These are phyloP conservation scores for Crotalus viridis DNA, from an alignment of 2,113 vertebrate species.

Conservation along the genomic window DNA sequence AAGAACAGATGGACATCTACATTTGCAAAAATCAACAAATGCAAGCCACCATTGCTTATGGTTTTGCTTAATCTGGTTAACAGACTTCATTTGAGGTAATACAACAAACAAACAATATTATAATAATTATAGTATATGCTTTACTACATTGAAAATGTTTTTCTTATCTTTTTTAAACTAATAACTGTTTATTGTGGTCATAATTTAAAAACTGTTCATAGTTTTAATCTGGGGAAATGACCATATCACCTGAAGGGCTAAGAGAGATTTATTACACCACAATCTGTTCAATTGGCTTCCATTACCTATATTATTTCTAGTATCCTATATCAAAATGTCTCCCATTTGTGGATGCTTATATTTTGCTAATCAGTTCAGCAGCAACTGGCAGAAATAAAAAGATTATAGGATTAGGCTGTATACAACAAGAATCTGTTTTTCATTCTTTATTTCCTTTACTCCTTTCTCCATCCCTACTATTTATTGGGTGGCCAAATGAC, in stretches of 20 bases:
- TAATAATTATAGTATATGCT: slow-evolving; percentile 31
- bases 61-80: slow-evolving; percentile 50
- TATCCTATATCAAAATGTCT: slow-evolving; percentile 5
- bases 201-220: slow-evolving; percentile 6
- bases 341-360: background rate
- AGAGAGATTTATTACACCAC: background rate
- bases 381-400: background rate
- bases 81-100: slow-evolving; percentile 33
- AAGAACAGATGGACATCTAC: slow-evolving; percentile 61
- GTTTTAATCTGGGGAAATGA: slow-evolving; percentile 47
- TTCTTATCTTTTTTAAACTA: slow-evolving; percentile 34
- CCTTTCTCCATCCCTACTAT: background rate
- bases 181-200: slow-evolving; percentile 15
- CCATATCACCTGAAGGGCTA: slow-evolving; percentile 19
- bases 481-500: background rate
- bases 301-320: background rate
- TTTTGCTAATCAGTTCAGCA: slow-evolving; percentile 13
- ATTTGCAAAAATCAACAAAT: slow-evolving; percentile 51
- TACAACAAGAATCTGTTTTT: background rate
- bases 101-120: slow-evolving; percentile 18
- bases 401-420: background rate
- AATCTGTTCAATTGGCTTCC: slow-evolving; percentile 17
- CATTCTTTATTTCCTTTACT: background rate
- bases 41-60: slow-evolving; percentile 45
- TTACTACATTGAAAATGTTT: slow-evolving; percentile 33